Evolutionary conservation across 2,888 invertebrate genomes (phyloP), one percentile per base, ranked within the genome.

Genomic region (Punctoribates punctum): DNA sequence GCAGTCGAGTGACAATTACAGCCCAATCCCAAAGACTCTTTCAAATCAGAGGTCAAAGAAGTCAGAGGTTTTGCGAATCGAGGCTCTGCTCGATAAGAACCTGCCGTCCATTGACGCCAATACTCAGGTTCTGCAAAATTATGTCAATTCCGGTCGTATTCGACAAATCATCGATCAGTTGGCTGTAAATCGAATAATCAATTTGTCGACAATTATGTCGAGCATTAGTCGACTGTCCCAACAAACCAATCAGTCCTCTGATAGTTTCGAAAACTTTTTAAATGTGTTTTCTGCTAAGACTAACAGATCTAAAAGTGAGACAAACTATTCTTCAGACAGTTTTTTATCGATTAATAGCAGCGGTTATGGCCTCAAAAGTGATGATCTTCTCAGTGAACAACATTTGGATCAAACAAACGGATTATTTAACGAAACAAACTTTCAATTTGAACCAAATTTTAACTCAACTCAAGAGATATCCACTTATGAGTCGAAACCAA

Each of bases 51-150:
- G 1, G n/a, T 4, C n/a, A 27, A 74, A 77, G 51, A 73, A 75
- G 73, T 70, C 77, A 13, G 79, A 79, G 34, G 78, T 80, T 3
- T 72, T 80, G 20, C 62, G 80, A 11, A 79, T 80, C 42, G 80
- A 80, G 62, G 80, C 80, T 11, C 75, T 80, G 6, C 74, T 80
- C 15, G 80, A 80, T 75, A 77, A 77, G 73, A 75, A 76, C 11
- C 77, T 80, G 27, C 79, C 80, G 20, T 78, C 80, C 8, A 75
- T 79, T 17, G 80, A 79, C 38, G 75, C 77, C 54, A 80, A 79
- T 60, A 77, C 74, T 20, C 77, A 77, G 13, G 74, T 77, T 11
- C 72, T 80, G 3, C 77, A 79, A 34, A 79, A 77, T 54, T 76
- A 77, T 67, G 73, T 78, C 6, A 78, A 79, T 60, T 73, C 75